Evolutionary conservation across 2,797 vertebrate genomes (phyloP).

Genomic region (Rhinogobio ventralis): DNA sequence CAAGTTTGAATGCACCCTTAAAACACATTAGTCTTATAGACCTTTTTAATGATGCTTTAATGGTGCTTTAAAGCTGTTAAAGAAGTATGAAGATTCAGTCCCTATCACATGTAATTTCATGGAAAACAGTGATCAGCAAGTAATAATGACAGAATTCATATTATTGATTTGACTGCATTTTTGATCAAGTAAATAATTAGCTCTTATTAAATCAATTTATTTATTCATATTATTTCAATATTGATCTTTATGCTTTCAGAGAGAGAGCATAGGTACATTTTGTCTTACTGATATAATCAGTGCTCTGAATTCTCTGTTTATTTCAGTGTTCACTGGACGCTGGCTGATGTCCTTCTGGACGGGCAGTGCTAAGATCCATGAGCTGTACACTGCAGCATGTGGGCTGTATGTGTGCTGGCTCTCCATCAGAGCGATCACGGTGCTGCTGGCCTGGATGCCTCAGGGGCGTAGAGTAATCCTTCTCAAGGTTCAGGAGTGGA

Average conservation of each 20-base stretch:
- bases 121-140: no score
- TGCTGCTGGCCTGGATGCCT: constrained; percentile 97
- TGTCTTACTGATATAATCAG: neutral
- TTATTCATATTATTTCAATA: neutral
- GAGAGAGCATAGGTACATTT: neutral
- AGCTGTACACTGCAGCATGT: constrained; percentile 97
- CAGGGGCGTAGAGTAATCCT: constrained; percentile 95
- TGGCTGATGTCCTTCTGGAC: constrained; percentile 99
- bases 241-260: neutral
- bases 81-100: no score
- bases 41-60: neutral
- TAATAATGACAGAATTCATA: no score
- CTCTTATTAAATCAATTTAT: neutral
- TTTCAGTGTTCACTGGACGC: constrained; percentile 97
- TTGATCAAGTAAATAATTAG: neutral
- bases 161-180: no score
- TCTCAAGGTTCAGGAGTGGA: constrained; percentile 97
- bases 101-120: no score
- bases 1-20: no score
- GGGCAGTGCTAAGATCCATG: constrained; percentile 96
- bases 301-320: neutral
- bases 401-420: constrained; percentile 98
- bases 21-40: neutral
- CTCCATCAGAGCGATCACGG: constrained; percentile 91
- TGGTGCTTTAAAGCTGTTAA: no score